phyloP scores from a whole-genome alignment of 2,113 vertebrate genomes.

The Nesogale talazaci region DNA sequence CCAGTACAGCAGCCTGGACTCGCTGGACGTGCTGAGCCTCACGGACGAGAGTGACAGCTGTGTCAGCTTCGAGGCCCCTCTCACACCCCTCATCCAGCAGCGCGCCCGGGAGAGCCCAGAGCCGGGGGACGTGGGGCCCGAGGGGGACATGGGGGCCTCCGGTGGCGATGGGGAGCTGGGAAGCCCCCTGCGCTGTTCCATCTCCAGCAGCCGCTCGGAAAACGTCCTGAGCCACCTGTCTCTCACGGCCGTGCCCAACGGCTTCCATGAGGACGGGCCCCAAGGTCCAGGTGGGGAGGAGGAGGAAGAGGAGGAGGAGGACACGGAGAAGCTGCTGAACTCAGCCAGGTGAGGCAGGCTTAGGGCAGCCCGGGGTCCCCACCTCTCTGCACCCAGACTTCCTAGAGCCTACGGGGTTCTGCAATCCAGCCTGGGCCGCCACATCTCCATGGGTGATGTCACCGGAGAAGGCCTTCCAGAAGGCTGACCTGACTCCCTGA shows the following conservation, averaged over 20 bases:
- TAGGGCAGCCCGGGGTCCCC: background rate
- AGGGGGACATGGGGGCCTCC: conserved; percentile 86
- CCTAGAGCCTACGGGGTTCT: background rate
- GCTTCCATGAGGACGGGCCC: conserved; percentile 89
- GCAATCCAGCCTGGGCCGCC: background rate
- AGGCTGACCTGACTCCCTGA: background rate
- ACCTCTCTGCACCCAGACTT: background rate
- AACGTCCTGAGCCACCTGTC: conserved; percentile 93
- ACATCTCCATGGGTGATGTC: background rate
- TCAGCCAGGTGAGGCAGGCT: conserved; percentile 91
- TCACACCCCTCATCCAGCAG: conserved; percentile 97
- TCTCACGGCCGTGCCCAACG: conserved; percentile 92
- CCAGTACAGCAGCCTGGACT: conserved; percentile 98
- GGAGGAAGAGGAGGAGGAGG: conserved; percentile 83
- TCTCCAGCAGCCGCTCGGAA: conserved; percentile 96
- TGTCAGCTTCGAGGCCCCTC: conserved; percentile 96
- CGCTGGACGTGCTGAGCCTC: conserved; percentile 95
- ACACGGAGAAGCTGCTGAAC: conserved; percentile 89
- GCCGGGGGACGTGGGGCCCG: conserved; percentile 86
- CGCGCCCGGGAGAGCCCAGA: conserved; percentile 93
- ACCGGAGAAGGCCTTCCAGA: background rate
- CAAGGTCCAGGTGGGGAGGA: conserved; percentile 43
- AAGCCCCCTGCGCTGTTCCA: conserved; percentile 93
- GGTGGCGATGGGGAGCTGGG: conserved; percentile 86
- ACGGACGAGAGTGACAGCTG: conserved; percentile 98